Evolutionary conservation across 2,888 invertebrate species (phyloP).

Genomic region (Sylvicola fuscatus): DNA sequence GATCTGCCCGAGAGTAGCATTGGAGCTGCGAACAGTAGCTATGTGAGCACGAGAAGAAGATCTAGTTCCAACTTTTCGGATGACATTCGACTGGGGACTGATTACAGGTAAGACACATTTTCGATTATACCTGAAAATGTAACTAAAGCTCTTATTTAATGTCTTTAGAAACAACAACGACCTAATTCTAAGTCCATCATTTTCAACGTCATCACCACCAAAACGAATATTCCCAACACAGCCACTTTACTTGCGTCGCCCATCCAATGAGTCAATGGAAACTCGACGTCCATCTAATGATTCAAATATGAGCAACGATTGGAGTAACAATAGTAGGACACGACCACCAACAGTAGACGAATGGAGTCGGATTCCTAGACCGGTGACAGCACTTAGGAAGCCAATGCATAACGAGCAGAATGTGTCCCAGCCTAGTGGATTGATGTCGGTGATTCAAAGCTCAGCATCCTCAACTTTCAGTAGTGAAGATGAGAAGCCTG

Average conservation of each 20-base stretch:
- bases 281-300: slow-evolving; percentile 14
- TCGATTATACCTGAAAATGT: background rate
- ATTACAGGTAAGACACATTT: slow-evolving; percentile 12
- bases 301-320: slow-evolving; percentile 18
- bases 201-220: slow-evolving; percentile 7
- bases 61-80: slow-evolving; percentile 12
- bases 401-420: slow-evolving; percentile 18
- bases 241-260: slow-evolving; percentile 4
- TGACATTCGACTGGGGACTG: slow-evolving; percentile 12
- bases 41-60: slow-evolving; percentile 5
- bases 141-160: background rate
- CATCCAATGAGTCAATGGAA: slow-evolving; percentile 1
- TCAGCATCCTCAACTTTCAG: slow-evolving; percentile 9
- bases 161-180: no score
- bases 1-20: no score
- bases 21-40: no score
- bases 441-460: slow-evolving; percentile 22
- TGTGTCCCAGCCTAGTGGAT: slow-evolving; percentile 17
- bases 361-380: slow-evolving; percentile 23
- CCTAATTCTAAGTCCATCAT: no score
- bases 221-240: slow-evolving; percentile 9
- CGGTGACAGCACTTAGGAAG: slow-evolving; percentile 23
- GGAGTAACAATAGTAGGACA: slow-evolving; percentile 12
- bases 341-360: slow-evolving; percentile 10
- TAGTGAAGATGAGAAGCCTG: slow-evolving; percentile 2